Conservation (phyloP, 1,140 invertebrate genomes). For the Neocloeon triangulifer region DNA sequence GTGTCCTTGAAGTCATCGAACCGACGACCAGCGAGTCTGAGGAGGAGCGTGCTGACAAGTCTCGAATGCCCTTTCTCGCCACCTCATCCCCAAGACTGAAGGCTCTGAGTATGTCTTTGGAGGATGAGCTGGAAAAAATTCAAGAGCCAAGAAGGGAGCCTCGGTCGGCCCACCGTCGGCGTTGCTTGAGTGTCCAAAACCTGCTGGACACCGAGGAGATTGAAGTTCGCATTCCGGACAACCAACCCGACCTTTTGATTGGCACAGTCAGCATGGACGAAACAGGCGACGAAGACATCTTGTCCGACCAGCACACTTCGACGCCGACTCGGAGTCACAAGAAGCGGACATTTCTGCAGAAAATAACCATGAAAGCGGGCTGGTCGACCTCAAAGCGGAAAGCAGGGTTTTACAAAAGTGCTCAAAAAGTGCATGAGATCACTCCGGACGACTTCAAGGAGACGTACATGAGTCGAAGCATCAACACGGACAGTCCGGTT, state of each 20-base stretch:
- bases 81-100: not conserved
- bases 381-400: constrained; percentile 14
- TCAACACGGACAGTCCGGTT: too few species aligned
- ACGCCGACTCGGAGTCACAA: not conserved
- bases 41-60: not conserved
- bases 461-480: constrained; percentile 9
- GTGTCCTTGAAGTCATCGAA: constrained; percentile 16
- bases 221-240: not conserved
- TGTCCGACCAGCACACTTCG: not conserved
- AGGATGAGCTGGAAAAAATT: constrained; percentile 2
- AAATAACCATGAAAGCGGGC: constrained; percentile 13
- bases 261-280: not conserved
- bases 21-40: constrained; percentile 9
- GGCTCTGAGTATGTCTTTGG: constrained; percentile 3
- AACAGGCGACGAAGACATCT: not conserved
- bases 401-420: constrained; percentile 8
- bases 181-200: not conserved
- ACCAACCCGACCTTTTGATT: not conserved
- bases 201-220: not conserved
- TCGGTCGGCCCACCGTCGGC: not conserved
- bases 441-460: constrained; percentile 12
- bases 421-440: constrained; percentile 8
- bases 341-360: constrained; percentile 12
- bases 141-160: not conserved
- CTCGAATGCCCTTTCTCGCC: not conserved